Evolutionary conservation across 2,113 vertebrate genomes (phyloP).

Genomic region (Pelecanoides urinatrix): DNA sequence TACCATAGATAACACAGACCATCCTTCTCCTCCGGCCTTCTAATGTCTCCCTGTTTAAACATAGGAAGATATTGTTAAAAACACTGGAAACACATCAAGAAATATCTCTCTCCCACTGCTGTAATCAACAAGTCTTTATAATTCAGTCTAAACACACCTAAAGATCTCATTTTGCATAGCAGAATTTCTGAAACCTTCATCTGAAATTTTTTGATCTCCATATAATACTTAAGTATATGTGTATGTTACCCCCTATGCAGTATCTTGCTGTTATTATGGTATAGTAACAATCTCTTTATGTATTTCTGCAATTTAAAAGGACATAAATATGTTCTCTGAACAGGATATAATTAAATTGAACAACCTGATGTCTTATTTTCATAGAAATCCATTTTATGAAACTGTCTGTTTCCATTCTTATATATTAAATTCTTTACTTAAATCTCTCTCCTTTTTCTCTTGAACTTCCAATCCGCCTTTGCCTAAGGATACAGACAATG

Average conservation of each 20-base stretch:
- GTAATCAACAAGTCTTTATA: neutral
- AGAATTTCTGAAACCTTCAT: neutral
- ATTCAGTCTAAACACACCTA: neutral
- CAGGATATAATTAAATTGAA: constrained; percentile 43
- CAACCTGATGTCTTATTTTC: constrained; percentile 36
- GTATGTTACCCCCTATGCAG: neutral
- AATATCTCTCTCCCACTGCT: neutral
- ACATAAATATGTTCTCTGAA: constrained; percentile 8
- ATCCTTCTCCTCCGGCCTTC: neutral
- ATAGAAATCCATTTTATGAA: constrained; percentile 61
- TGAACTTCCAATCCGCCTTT: constrained; percentile 66
- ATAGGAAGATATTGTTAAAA: neutral
- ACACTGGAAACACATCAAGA: neutral
- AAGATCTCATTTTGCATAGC: neutral
- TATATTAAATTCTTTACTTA: constrained; percentile 55
- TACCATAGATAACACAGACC: neutral
- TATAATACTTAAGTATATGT: neutral
- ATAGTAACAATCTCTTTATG: neutral
- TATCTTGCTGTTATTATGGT: neutral
- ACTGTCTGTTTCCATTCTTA: constrained; percentile 13
- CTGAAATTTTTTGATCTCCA: neutral
- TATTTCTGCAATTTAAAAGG: constrained; percentile 1
- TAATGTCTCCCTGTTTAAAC: neutral
- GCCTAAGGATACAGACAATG: constrained; percentile 61
- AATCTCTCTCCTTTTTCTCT: constrained; percentile 49